These are phyloP conservation scores for Odontamblyopus lacepedii DNA, from an alignment of 2,797 vertebrate genomes.

Conservation along the genomic window DNA sequence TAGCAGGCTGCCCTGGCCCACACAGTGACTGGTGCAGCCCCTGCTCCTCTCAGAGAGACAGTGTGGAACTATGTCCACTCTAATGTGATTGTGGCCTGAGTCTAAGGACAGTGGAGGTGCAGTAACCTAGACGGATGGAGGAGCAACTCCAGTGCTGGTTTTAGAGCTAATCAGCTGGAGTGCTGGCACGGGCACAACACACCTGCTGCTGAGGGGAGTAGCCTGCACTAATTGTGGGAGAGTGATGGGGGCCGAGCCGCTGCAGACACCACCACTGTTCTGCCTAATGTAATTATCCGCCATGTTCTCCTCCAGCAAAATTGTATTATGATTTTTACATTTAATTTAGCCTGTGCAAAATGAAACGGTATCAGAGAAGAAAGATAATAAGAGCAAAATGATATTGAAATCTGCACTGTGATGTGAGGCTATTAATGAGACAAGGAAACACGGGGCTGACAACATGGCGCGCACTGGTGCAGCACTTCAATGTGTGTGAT, in stretches of 20 bases:
- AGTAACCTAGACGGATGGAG: slow-evolving; percentile 67
- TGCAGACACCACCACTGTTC: slow-evolving; percentile 62
- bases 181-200: slow-evolving; percentile 69
- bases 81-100: slow-evolving; percentile 63
- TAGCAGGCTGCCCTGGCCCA: slow-evolving; percentile 29
- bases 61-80: slow-evolving; percentile 40
- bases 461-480: slow-evolving; percentile 58
- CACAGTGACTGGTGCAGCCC: slow-evolving; percentile 36
- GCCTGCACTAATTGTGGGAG: slow-evolving; percentile 67
- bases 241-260: slow-evolving; percentile 60
- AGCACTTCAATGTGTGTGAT: slow-evolving; percentile 61
- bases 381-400: slow-evolving; percentile 73
- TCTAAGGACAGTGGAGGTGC: slow-evolving; percentile 31
- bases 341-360: slow-evolving; percentile 74
- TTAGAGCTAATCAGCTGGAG: slow-evolving; percentile 73
- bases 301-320: slow-evolving; percentile 71
- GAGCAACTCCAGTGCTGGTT: slow-evolving; percentile 50
- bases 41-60: slow-evolving; percentile 34
- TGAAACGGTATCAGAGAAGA: slow-evolving; percentile 72
- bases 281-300: slow-evolving; percentile 75
- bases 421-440: slow-evolving; percentile 76
- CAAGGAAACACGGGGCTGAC: slow-evolving; percentile 56
- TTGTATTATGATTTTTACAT: slow-evolving; percentile 75
- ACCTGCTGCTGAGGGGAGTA: slow-evolving; percentile 75
- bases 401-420: slow-evolving; percentile 65